Evolutionary conservation across 2,797 vertebrate genomes (phyloP).

Genomic region (Catostomus latipinnis): DNA sequence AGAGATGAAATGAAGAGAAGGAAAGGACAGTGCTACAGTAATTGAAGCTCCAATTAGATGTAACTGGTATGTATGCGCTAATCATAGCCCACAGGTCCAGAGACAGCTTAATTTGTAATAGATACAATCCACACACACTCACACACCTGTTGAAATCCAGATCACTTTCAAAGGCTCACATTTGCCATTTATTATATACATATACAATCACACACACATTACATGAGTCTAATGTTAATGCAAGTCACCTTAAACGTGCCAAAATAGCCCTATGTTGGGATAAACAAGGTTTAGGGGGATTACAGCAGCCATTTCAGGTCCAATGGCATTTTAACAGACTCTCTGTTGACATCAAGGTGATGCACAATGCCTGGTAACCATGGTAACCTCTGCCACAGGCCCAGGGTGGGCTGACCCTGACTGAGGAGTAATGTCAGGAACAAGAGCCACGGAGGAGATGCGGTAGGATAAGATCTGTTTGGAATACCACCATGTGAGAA

Average conservation of each 20-base stretch:
- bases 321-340: constrained; percentile 30
- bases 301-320: constrained; percentile 22
- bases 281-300: constrained; percentile 26
- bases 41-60: constrained; percentile 50
- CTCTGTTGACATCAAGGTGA: constrained; percentile 34
- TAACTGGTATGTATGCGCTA: constrained; percentile 34
- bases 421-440: constrained; percentile 4
- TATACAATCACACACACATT: not conserved
- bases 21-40: constrained; percentile 19
- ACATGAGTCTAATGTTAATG: not conserved
- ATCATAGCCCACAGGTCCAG: constrained; percentile 52
- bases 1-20: not conserved
- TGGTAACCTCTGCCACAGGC: constrained; percentile 47
- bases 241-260: not conserved
- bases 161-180: not conserved
- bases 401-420: constrained; percentile 47
- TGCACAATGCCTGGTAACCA: constrained; percentile 44
- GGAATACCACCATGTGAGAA: not conserved
- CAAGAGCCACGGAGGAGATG: not conserved
- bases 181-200: not conserved
- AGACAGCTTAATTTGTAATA: constrained; percentile 48
- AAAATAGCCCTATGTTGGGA: not conserved
- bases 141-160: constrained; percentile 50
- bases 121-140: constrained; percentile 40
- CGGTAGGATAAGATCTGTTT: not conserved